Percentiles rank a stretch among this genome's conserved stretches.
Evolutionary conservation across 2,113 vertebrate species (phyloP).

Genomic region (Lonchura striata): DNA sequence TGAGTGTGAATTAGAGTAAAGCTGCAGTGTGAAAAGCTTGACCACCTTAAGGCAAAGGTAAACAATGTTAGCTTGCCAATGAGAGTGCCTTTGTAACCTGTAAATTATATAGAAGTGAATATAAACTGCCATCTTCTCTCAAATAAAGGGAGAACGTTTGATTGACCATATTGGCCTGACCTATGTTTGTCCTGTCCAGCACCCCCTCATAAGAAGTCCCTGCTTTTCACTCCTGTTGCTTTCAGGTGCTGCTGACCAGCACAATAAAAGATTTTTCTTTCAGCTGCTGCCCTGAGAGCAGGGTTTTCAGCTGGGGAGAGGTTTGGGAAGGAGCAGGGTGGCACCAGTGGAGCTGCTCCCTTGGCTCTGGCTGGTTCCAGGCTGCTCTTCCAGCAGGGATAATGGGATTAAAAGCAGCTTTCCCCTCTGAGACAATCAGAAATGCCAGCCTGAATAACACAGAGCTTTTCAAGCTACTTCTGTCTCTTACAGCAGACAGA

Average conservation of each 20-base stretch:
- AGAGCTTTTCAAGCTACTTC: background rate
- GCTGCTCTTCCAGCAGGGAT: background rate
- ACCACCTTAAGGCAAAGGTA: too few relatives aligned
- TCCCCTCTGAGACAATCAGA: background rate
- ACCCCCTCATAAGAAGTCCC: too few relatives aligned
- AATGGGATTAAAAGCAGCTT: background rate
- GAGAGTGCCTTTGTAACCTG: too few relatives aligned
- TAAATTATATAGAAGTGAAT: too few relatives aligned
- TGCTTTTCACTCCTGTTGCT: background rate
- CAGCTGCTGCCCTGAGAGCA: background rate
- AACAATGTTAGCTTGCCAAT: too few relatives aligned
- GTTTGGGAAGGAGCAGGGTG: too few relatives aligned
- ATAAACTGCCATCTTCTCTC: too few relatives aligned
- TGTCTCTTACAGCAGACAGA: background rate
- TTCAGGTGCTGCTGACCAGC: fast-evolving
- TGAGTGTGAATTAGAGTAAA: too few relatives aligned
- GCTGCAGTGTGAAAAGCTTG: too few relatives aligned
- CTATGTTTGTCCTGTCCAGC: too few relatives aligned
- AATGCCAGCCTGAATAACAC: background rate
- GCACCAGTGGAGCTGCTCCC: background rate
- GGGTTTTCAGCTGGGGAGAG: background rate
- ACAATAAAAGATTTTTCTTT: background rate
- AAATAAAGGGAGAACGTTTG: too few relatives aligned
- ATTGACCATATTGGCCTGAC: too few relatives aligned
- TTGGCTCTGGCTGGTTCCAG: background rate